These are phyloP conservation scores for Brotogeris chrysoptera DNA, from an alignment of 2,797 vertebrate species.

Conservation along the genomic window DNA sequence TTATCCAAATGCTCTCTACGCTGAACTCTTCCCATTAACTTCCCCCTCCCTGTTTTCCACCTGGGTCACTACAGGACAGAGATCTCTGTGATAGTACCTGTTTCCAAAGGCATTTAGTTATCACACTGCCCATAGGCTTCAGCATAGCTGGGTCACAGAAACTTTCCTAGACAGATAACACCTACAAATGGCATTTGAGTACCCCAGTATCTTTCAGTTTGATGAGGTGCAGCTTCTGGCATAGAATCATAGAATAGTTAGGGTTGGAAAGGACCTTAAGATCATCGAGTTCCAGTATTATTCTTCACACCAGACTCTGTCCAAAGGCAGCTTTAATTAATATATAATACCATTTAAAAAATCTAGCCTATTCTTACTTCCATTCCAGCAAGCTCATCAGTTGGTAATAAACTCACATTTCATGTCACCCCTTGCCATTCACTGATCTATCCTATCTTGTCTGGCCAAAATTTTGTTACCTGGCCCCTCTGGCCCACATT, in stretches of 20 bases:
- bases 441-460: neutral
- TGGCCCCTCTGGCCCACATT: neutral
- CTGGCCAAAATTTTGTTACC: neutral
- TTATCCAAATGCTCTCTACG: neutral
- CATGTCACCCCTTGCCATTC: neutral
- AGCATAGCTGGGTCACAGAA: neutral
- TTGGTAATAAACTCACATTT: neutral
- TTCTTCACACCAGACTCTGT: neutral
- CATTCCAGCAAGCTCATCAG: neutral
- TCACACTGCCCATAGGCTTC: neutral
- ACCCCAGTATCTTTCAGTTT: neutral
- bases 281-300: neutral
- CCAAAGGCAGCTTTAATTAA: neutral
- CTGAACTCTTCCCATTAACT: neutral
- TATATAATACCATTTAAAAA: neutral
- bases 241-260: no score
- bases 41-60: neutral
- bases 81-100: neutral
- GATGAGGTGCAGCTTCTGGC: neutral
- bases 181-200: neutral
- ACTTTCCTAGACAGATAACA: neutral
- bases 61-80: neutral
- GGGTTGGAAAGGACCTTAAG: no score
- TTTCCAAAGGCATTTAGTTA: neutral
- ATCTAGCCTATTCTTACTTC: neutral